Conservation (phyloP, 1,140 invertebrate genomes). For the Drosophila nasuta region DNA sequence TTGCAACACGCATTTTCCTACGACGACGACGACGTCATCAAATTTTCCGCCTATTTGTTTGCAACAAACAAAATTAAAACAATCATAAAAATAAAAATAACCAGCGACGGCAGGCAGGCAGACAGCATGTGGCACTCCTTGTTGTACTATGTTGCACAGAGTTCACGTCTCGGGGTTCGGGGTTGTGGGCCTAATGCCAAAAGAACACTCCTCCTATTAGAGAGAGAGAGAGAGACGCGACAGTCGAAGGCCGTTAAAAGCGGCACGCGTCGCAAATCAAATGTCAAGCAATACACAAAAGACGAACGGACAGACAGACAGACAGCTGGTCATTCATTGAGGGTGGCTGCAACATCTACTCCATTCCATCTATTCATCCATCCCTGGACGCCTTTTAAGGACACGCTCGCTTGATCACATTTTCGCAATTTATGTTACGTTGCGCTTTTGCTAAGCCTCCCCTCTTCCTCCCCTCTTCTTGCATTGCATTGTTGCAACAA, state of each 20-base stretch:
- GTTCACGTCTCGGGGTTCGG: background rate
- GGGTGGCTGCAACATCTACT: background rate
- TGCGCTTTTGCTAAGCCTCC: background rate
- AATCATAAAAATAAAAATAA: constrained; percentile 77
- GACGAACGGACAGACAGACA: background rate
- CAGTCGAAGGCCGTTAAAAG: constrained; percentile 55
- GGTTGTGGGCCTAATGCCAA: constrained; percentile 20
- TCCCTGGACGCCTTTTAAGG: constrained; percentile 54
- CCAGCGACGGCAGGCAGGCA: constrained; percentile 19
- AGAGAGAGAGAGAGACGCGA: background rate
- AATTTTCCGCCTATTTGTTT: constrained; percentile 81
- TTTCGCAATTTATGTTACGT: constrained; percentile 58
- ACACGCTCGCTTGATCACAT: constrained; percentile 14
- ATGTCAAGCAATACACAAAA: constrained; percentile 57
- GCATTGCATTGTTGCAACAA: constrained; percentile 41
- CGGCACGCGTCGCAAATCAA: constrained; percentile 80
- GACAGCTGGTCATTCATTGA: background rate
- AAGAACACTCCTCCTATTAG: constrained; percentile 8
- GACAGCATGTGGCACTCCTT: constrained; percentile 61
- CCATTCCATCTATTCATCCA: background rate
- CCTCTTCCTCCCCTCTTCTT: constrained; percentile 14
- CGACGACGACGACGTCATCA: constrained; percentile 51
- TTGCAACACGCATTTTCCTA: constrained; percentile 48
- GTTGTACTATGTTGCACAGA: constrained; percentile 6
- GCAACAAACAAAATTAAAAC: constrained; percentile 80